Conservation (phyloP, 2,113 vertebrate species). For the Ursus arctos region DNA sequence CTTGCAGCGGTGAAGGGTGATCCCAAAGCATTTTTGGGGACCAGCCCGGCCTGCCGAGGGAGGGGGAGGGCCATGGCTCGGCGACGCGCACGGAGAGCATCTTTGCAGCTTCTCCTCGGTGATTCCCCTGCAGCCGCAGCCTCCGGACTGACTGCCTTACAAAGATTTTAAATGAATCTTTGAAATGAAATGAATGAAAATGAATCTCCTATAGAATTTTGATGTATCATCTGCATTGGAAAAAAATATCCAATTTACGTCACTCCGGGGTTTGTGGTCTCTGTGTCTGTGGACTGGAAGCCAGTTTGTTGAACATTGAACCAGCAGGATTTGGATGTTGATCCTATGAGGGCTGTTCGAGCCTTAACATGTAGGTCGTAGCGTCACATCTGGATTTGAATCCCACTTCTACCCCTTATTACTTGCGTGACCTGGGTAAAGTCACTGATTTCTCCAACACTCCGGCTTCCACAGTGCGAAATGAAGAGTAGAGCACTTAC, state of each 20-base stretch:
- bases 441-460: neutral
- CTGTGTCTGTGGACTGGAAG: neutral
- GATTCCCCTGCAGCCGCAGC: neutral
- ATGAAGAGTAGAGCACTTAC: neutral
- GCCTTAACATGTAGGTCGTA: neutral
- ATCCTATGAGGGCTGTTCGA: neutral
- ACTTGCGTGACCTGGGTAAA: neutral
- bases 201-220: neutral
- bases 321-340: neutral
- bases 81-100: conserved; percentile 96
- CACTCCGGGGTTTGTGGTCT: neutral
- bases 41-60: conserved; percentile 92
- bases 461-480: neutral
- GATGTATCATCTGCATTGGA: neutral
- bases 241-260: neutral
- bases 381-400: neutral
- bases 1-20: conserved; percentile 94
- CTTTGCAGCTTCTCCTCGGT: neutral
- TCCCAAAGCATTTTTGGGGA: conserved; percentile 92
- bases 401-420: neutral
- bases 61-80: conserved; percentile 91
- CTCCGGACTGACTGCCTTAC: conserved; percentile 60
- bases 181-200: neutral
- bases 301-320: neutral
- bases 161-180: neutral